phyloP scores from a whole-genome alignment of 2,113 vertebrate genomes.

The Ellobius talpinus region DNA sequence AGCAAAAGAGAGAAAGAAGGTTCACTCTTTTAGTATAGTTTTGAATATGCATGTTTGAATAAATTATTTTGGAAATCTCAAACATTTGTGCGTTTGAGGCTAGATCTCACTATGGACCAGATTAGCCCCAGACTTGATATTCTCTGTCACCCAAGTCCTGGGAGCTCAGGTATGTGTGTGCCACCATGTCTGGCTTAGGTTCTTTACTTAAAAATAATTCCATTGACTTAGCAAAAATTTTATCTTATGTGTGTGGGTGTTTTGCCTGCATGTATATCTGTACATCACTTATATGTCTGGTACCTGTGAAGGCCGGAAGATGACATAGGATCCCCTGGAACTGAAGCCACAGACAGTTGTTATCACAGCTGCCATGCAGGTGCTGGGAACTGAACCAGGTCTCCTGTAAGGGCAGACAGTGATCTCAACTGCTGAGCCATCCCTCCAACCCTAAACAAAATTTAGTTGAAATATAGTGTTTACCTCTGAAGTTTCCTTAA shows the following conservation, averaged over 20 bases:
- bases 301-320: background rate
- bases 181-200: background rate
- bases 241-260: background rate
- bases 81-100: background rate
- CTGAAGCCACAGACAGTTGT: background rate
- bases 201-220: background rate
- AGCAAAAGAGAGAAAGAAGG: background rate
- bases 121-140: background rate
- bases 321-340: background rate
- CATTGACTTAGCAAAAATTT: background rate
- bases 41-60: background rate
- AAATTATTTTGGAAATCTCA: background rate
- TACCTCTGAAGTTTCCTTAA: conserved; percentile 1
- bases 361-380: background rate
- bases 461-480: background rate
- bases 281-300: background rate
- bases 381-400: no score
- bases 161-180: background rate
- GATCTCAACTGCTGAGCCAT: background rate
- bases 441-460: background rate
- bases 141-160: no score
- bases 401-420: background rate
- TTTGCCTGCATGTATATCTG: background rate
- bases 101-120: background rate
- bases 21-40: background rate